A percentile compares a stretch with the other conserved stretches of the same genome.
These are phyloP conservation scores for Alexandromys fortis DNA, from an alignment of 2,113 vertebrate genomes.

Conservation along the genomic window DNA sequence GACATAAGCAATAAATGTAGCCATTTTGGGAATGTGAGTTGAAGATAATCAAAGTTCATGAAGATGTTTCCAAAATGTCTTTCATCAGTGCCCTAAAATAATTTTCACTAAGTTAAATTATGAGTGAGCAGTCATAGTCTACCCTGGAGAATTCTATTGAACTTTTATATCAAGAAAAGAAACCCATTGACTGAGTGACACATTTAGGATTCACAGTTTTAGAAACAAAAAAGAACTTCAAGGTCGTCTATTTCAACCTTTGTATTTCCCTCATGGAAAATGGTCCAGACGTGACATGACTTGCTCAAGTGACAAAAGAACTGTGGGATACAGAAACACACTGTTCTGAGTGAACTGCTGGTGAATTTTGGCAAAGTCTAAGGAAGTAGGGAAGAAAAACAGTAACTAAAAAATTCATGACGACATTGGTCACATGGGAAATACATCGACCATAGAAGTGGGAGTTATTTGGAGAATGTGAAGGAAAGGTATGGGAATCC, in stretches of 20 bases:
- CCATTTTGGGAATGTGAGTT: slow-evolving; percentile 1
- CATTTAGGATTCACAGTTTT: neutral
- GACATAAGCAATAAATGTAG: neutral
- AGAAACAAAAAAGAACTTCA: neutral
- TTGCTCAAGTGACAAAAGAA: neutral
- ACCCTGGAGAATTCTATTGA: neutral
- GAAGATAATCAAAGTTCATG: slow-evolving; percentile 24
- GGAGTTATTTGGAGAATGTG: slow-evolving; percentile 1
- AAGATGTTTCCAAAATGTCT: neutral
- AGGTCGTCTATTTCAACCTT: neutral
- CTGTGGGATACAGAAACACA: slow-evolving; percentile 10
- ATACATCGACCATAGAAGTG: neutral
- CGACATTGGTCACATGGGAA: neutral
- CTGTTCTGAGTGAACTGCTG: neutral
- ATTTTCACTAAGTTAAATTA: slow-evolving; percentile 17
- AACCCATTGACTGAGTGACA: slow-evolving; percentile 34
- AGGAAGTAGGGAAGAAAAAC: neutral
- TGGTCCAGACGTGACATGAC: neutral
- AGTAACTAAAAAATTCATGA: slow-evolving; percentile 10
- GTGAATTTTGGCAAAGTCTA: slow-evolving; percentile 29
- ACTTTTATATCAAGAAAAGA: slow-evolving; percentile 5
- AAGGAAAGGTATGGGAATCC: neutral
- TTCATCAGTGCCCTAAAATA: slow-evolving; percentile 27
- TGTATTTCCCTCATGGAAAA: slow-evolving; percentile 43
- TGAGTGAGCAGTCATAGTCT: neutral